These are phyloP conservation scores for Pocillopora meandrina DNA, from an alignment of 92 coral and sea anemone genomes.

Conservation along the genomic window DNA sequence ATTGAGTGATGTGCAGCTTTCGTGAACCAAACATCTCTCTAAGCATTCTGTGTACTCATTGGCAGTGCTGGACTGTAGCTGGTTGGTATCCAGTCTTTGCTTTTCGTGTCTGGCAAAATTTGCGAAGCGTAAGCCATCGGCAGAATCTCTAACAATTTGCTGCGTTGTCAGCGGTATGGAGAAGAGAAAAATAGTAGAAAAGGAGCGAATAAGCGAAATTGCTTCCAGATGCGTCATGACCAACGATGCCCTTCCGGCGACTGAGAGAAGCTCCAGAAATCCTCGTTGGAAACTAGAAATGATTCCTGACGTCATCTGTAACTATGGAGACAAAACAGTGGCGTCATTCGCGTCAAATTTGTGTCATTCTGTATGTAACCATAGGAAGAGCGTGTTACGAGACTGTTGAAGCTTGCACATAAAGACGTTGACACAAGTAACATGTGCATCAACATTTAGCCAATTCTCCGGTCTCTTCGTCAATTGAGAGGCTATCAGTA, in stretches of 20 bases:
- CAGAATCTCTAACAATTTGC: conserved; percentile 11
- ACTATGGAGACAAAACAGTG: neutral
- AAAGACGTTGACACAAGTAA: too few relatives aligned
- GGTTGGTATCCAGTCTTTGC: neutral
- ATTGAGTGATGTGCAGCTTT: neutral
- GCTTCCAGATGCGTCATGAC: neutral
- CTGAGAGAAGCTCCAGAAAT: neutral
- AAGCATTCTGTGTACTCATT: neutral
- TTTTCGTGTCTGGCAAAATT: neutral
- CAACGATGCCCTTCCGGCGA: neutral
- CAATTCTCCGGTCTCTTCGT: too few relatives aligned
- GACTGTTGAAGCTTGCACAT: too few relatives aligned
- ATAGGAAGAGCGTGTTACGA: too few relatives aligned
- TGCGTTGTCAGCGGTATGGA: neutral
- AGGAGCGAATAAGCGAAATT: neutral
- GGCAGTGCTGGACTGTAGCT: neutral
- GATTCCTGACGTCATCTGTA: neutral
- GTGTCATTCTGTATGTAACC: too few relatives aligned
- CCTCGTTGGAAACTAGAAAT: too few relatives aligned
- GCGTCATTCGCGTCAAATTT: too few relatives aligned
- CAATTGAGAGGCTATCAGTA: too few relatives aligned
- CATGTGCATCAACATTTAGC: too few relatives aligned
- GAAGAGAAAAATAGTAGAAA: neutral
- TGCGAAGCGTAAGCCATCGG: neutral
- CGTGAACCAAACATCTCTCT: neutral